Base-by-base conservation (phyloP, 2,888 invertebrate species). In the Andrena minutula region DNA sequence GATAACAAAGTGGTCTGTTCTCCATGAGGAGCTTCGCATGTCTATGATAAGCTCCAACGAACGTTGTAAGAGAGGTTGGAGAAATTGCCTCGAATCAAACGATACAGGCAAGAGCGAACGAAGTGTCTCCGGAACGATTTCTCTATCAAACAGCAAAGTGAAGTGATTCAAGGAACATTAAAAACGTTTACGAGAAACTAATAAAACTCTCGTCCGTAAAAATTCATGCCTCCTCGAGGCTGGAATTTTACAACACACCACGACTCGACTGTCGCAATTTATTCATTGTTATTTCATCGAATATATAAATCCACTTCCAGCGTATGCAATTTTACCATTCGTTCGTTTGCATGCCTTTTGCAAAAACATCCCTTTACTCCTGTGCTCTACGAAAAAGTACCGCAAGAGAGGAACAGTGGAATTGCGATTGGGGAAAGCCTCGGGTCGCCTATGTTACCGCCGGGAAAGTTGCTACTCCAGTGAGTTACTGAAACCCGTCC, bases 1-100 rank as follows among this genome's bases (percentile, higher is more conserved):
- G 28, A 35, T 61, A 28, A 75, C 69, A 61, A 20, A 20, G 41
- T 32, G 20, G 6, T 26, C 41, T 16, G 30, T 74, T 56, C 49
- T 60, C 26, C 66, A 49, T 47, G 41, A 10, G 56, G 35, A 53
- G 35, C 7, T 35, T 49, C 68, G 60, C 26, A 58, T n/a, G 51
- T 64, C 61, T n/a, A 35, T 12, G 41, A 41, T 41, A 41, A 41
- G 41, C 41, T 16, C 41, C 41, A 41, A 41, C 16, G 41, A 41
- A 41, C 16, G 41, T 41, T 41, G 51, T 60, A 72, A 56, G 63
- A 74, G 58, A 69, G n/a, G n/a, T 23, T 47, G 32, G 56, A 68
- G 32, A 71, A 61, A 72, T 35, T 41, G 61, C 61, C 10, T 5
- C 56, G 49, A 73, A 53, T 61, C 69, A 4, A 23, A 56, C 10